A percentile compares a stretch with the other conserved stretches of the same genome.
Evolutionary conservation across 2,888 invertebrate species (phyloP).

Genomic region (Anagyrus pseudococci): DNA sequence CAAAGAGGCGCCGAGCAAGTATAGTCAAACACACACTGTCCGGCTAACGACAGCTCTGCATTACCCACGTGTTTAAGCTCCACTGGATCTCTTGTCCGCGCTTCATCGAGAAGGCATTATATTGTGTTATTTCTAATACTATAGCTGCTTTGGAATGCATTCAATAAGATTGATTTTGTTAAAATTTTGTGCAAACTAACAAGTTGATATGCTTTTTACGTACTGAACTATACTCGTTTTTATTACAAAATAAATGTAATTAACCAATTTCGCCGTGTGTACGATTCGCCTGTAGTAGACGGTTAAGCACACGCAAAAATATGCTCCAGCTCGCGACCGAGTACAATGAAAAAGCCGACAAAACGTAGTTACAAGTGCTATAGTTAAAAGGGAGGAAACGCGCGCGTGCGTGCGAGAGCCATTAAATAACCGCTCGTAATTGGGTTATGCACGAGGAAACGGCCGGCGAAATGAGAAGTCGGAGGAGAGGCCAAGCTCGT

Average conservation of each 20-base stretch:
- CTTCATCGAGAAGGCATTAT: no score
- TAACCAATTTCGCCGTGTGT: no score
- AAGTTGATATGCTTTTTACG: no score
- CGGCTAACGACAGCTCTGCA: conserved; percentile 39
- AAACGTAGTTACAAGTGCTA: no score
- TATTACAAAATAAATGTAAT: no score
- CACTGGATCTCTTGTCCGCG: background rate
- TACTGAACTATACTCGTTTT: no score
- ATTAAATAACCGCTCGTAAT: conserved; percentile 59
- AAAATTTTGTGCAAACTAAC: no score
- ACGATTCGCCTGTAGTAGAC: no score
- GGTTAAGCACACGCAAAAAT: no score
- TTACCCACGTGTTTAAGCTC: conserved; percentile 24
- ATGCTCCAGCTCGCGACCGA: conserved; percentile 6
- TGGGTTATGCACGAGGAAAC: conserved; percentile 60
- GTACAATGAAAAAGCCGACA: conserved; percentile 29
- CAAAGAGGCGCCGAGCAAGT: conserved; percentile 11
- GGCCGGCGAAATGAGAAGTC: conserved; percentile 20
- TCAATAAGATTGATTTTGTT: no score
- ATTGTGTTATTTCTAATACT: no score
- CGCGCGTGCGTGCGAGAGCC: conserved; percentile 37
- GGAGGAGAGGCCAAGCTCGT: conserved; percentile 49
- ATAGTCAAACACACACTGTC: conserved; percentile 14
- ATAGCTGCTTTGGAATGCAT: no score
- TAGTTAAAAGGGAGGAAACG: conserved; percentile 3